Percentiles rank a stretch among this genome's conserved stretches.
Conservation (phyloP, 1,140 invertebrate genomes). For the Nebria ingens region DNA sequence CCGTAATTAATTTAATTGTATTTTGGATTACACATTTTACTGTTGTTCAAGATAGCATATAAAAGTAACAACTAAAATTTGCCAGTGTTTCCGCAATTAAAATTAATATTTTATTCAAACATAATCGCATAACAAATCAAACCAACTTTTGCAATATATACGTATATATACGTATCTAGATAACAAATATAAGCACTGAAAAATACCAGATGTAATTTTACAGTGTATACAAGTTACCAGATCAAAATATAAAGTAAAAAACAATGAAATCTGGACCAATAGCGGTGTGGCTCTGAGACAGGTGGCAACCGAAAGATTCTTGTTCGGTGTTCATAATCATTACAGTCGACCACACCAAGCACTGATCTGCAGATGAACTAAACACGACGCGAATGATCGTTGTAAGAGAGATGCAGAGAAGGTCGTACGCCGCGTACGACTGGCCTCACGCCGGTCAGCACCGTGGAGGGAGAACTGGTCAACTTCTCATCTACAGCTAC, state of each 20-base stretch:
- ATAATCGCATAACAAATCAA: too few species aligned
- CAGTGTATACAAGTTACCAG: conserved; percentile 11
- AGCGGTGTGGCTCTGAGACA: conserved; percentile 20
- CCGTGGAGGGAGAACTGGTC: neutral
- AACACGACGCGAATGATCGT: too few species aligned
- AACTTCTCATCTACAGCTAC: neutral
- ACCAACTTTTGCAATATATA: neutral
- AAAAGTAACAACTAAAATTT: too few species aligned
- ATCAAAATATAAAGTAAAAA: conserved; percentile 11
- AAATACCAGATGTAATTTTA: neutral
- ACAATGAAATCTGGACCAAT: conserved; percentile 22
- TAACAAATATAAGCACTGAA: neutral
- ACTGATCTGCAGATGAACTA: neutral
- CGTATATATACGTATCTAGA: neutral
- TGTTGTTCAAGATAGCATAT: too few species aligned
- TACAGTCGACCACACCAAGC: conserved; percentile 16
- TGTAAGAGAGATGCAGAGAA: neutral
- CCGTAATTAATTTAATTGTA: neutral
- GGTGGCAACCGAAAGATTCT: conserved; percentile 25
- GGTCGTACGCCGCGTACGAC: neutral
- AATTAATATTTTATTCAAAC: too few species aligned
- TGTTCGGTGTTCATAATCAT: conserved; percentile 24
- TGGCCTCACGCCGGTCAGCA: neutral
- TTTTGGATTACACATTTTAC: neutral
- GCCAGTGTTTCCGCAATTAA: too few species aligned